A percentile compares a stretch with the other conserved stretches of the same genome.
phyloP scores from a whole-genome alignment of 23 tunicate species.

The Trididemnum nubilum region DNA sequence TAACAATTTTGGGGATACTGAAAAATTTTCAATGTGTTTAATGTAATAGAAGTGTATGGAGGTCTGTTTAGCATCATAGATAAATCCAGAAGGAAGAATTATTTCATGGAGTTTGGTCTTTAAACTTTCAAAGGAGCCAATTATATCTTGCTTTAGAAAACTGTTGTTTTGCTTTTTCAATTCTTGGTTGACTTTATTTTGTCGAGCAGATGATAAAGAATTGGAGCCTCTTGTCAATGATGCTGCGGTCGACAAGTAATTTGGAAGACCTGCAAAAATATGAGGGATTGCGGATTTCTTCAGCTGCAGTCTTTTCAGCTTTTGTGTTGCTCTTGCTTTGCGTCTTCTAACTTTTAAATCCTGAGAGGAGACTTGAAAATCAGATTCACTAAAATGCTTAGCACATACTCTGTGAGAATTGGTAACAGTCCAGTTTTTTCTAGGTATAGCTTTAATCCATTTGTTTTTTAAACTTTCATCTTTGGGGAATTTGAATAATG shows the following conservation, averaged over 20 bases:
- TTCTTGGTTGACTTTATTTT: background rate
- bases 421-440: background rate
- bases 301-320: background rate
- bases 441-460: background rate
- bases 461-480: background rate
- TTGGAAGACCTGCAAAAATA: background rate
- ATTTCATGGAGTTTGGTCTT: background rate
- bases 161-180: background rate
- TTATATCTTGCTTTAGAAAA: background rate
- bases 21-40: background rate
- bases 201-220: background rate
- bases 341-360: background rate
- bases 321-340: background rate
- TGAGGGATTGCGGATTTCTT: background rate
- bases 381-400: background rate
- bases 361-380: background rate
- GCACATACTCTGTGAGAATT: background rate
- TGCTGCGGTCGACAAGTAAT: background rate
- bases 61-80: background rate
- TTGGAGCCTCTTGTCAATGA: background rate
- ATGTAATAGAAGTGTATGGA: background rate
- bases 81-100: background rate
- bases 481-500: background rate
- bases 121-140: background rate
- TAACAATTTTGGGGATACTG: background rate